Percentiles rank a stretch among this genome's conserved stretches.
Conservation (phyloP, 2,113 vertebrate genomes). For the Pelvicachromis taeniatus region DNA sequence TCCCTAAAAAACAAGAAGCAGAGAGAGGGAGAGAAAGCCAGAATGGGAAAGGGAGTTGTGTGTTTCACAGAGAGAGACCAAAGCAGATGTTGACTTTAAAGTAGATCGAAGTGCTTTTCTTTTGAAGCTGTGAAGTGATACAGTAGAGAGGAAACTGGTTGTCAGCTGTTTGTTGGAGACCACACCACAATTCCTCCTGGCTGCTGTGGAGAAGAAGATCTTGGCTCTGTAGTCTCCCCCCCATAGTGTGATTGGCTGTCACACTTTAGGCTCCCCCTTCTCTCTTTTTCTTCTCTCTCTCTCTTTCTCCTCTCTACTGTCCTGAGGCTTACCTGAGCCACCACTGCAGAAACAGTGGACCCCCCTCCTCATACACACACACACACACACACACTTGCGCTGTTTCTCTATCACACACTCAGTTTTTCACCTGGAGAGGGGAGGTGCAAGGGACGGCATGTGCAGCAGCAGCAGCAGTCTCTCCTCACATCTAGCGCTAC, state of each 20-base stretch:
- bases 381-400: conserved; percentile 1
- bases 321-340: conserved; percentile 75
- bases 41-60: conserved; percentile 21
- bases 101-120: conserved; percentile 47
- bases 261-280: conserved; percentile 62
- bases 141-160: conserved; percentile 50
- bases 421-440: conserved; percentile 73
- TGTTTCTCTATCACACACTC: conserved; percentile 6
- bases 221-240: conserved; percentile 20
- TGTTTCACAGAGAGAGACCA: conserved; percentile 23
- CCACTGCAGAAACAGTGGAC: conserved; percentile 64
- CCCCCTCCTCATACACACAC: conserved; percentile 26
- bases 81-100: conserved; percentile 48
- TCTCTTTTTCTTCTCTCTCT: conserved; percentile 21
- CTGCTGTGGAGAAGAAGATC: conserved; percentile 62
- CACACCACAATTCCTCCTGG: conserved; percentile 52
- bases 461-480: conserved; percentile 59
- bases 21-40: conserved; percentile 41
- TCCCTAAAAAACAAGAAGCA: conserved; percentile 68
- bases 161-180: conserved; percentile 66
- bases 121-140: conserved; percentile 50
- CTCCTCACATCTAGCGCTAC: conserved; percentile 55
- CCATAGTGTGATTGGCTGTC: conserved; percentile 56
- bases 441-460: conserved; percentile 60
- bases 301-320: conserved; percentile 43